A percentile compares a stretch with the other conserved stretches of the same genome.
Conservation (phyloP, 2,888 invertebrate species). For the Rhagium mordax region DNA sequence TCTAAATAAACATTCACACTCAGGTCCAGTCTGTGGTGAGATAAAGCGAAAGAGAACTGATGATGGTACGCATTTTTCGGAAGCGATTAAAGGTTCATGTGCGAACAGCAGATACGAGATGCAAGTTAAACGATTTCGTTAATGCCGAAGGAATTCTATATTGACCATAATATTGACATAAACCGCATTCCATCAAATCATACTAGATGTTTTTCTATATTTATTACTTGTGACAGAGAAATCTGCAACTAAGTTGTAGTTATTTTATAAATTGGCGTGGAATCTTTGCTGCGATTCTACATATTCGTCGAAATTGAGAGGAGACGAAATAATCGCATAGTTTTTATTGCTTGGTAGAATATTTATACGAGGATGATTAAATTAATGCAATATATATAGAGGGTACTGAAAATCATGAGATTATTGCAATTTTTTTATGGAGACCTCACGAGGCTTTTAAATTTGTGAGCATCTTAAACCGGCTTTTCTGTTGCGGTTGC, state of each 20-base stretch:
- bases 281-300: not conserved
- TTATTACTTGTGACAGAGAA: constrained; percentile 1
- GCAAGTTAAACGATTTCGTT: constrained; percentile 11
- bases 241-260: not conserved
- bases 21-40: constrained; percentile 37
- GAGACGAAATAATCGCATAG: too few species aligned
- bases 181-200: constrained; percentile 15
- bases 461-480: too few species aligned
- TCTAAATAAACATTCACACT: constrained; percentile 48
- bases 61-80: constrained; percentile 43
- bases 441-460: too few species aligned
- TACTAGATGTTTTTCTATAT: constrained; percentile 4
- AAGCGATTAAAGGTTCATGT: constrained; percentile 24
- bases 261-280: not conserved
- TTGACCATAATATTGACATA: constrained; percentile 17
- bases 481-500: too few species aligned
- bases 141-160: constrained; percentile 11
- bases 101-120: not conserved
- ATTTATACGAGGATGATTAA: too few species aligned
- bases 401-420: too few species aligned
- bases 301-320: not conserved
- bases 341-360: too few species aligned
- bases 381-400: too few species aligned
- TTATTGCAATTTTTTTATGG: too few species aligned
- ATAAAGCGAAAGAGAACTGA: constrained; percentile 34